Base-by-base conservation (phyloP, 2,797 vertebrate species). In the Sylvia borin region DNA sequence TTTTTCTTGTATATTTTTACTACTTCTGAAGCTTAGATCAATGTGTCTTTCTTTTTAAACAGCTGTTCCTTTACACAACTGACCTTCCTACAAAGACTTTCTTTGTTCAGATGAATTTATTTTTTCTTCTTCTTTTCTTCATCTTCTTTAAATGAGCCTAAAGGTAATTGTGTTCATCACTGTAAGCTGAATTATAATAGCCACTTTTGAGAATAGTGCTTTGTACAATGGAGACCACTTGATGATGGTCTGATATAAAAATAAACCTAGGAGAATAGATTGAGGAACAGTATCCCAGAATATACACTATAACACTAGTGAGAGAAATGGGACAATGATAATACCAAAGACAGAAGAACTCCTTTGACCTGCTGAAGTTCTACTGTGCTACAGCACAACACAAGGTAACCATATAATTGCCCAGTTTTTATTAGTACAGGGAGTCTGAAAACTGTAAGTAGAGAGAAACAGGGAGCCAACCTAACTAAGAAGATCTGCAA, bases 181-280 rank as follows among this genome's bases (percentile, higher is more conserved):
- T 85, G 26, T 82, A 90, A 43, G 47, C 36, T 82, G 92, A 91
- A 96, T 88, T 72, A 85, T 72, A 91, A 90, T 85, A 93, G n/a
- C 38, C 26, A 48, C 62, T 95, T 93, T 88, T 91, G 40, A 96
- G 81, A 94, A 77, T 2, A 76, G 26, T 71, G 24, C 32, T 90
- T 94, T 95, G 53, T 88, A 87, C 68, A 95, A 47, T 47, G 60
- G 19, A 93, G 19, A 31, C 73, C n/a, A 91, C 81, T 96, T 94
- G 58, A 96, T 92, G 95, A 95, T 3, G 7, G 84, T 91, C 75
- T 89, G 62, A 76, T 83, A 75, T 48, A 92, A 97, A 95, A 97
- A 91, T 89, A 95, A 92, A 91, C 36, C 34, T 68, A 32, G 29
- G 61, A 93, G 83, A 95, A 96, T n/a, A 92, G 77, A 75, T 18